Evolutionary conservation across 1,140 invertebrate species (phyloP).

Genomic region (Ceratina calcarata): DNA sequence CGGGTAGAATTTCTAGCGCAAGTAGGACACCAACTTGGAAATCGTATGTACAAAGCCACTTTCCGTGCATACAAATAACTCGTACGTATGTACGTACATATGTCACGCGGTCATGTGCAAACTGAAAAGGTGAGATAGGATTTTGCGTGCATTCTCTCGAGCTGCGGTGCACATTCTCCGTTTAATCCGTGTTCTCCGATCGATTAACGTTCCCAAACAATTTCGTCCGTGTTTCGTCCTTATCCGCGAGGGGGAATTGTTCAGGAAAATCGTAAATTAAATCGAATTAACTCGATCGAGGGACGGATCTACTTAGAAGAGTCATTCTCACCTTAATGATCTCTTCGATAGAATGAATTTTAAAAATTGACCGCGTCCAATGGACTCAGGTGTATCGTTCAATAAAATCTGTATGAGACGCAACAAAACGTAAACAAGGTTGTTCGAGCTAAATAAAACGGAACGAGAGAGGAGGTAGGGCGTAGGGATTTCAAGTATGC

Average conservation of each 20-base stretch:
- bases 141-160: background rate
- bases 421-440: too few species aligned
- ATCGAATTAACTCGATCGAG: too few species aligned
- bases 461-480: too few species aligned
- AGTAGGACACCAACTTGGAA: conserved; percentile 3
- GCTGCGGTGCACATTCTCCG: background rate
- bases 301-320: too few species aligned
- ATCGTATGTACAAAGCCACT: background rate
- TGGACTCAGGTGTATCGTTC: too few species aligned
- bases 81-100: background rate
- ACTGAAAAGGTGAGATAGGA: conserved; percentile 3
- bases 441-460: background rate
- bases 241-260: background rate
- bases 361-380: too few species aligned
- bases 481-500: conserved; percentile 3
- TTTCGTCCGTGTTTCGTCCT: background rate
- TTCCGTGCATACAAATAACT: background rate
- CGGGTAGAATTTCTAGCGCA: background rate
- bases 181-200: background rate
- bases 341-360: too few species aligned
- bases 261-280: background rate
- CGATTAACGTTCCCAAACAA: background rate
- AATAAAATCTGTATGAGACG: background rate
- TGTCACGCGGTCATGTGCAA: background rate
- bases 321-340: too few species aligned